Conservation (phyloP, 2,797 vertebrate species). For the Vespertilio murinus region DNA sequence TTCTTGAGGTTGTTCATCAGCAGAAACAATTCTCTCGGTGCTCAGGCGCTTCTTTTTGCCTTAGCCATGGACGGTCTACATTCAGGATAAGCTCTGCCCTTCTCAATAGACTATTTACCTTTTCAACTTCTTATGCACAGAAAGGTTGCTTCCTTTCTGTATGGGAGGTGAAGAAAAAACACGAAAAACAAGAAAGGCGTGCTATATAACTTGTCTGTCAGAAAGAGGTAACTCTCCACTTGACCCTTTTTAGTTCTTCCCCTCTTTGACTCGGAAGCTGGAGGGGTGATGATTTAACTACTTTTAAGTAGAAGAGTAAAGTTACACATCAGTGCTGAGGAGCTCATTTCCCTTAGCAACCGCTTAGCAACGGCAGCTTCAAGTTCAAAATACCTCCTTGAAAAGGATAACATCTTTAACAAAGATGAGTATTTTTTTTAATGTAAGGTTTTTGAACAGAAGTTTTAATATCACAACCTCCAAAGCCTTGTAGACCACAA, state of each 20-base stretch:
- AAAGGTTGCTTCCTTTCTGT: conserved; percentile 36
- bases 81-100: not conserved
- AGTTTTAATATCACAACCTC: conserved; percentile 57
- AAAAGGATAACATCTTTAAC: conserved; percentile 70
- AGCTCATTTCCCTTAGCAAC: conserved; percentile 77
- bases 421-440: conserved; percentile 65
- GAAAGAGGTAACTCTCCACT: conserved; percentile 48
- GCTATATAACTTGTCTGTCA: not conserved
- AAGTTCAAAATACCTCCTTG: conserved; percentile 75
- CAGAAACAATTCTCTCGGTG: conserved; percentile 16
- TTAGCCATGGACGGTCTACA: not conserved
- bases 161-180: conserved; percentile 20
- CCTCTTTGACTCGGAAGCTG: conserved; percentile 48
- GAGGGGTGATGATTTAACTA: conserved; percentile 63
- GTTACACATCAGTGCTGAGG: conserved; percentile 74
- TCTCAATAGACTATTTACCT: conserved; percentile 27
- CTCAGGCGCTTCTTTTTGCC: not conserved
- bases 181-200: conserved; percentile 16
- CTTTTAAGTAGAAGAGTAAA: conserved; percentile 72
- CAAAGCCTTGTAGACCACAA: conserved; percentile 46
- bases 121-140: not conserved
- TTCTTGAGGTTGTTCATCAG: not conserved
- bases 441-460: conserved; percentile 60
- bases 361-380: conserved; percentile 69
- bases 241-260: conserved; percentile 51